These are phyloP conservation scores for Gymnogyps californianus DNA, from an alignment of 2,113 vertebrate genomes.

Conservation along the genomic window DNA sequence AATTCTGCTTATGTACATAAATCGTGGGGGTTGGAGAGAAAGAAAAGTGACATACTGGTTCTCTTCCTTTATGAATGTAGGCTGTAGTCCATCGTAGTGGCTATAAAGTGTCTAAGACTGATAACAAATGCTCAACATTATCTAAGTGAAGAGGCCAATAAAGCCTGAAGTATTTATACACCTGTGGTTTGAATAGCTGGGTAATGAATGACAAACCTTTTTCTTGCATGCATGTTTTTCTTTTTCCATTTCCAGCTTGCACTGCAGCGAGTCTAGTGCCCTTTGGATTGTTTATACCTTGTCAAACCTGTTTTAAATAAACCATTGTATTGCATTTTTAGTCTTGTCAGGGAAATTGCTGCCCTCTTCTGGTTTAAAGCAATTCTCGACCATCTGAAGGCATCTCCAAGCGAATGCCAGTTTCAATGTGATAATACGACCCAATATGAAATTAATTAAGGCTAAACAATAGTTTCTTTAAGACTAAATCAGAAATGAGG, in stretches of 20 bases:
- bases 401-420: not conserved
- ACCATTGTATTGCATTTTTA: not conserved
- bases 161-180: slow-evolving; percentile 33
- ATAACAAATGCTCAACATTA: not conserved
- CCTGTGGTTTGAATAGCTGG: slow-evolving; percentile 36
- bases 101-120: not conserved
- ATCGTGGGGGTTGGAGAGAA: not conserved
- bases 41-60: not conserved
- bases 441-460: slow-evolving; percentile 49
- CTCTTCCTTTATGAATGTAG: not conserved
- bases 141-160: not conserved
- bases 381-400: not conserved
- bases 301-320: slow-evolving; percentile 58
- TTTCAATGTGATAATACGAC: slow-evolving; percentile 1
- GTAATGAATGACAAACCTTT: slow-evolving; percentile 40
- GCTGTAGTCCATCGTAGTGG: not conserved
- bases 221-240: not conserved
- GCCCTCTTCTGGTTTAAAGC: slow-evolving; percentile 70
- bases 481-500: slow-evolving; percentile 35
- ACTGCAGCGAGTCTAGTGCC: not conserved
- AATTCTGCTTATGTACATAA: slow-evolving; percentile 29
- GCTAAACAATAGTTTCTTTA: slow-evolving; percentile 54
- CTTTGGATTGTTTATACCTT: slow-evolving; percentile 39
- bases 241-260: not conserved
- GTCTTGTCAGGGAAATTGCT: slow-evolving; percentile 71